phyloP scores from a whole-genome alignment of 2,113 vertebrate species.

The Piprites chloris region DNA sequence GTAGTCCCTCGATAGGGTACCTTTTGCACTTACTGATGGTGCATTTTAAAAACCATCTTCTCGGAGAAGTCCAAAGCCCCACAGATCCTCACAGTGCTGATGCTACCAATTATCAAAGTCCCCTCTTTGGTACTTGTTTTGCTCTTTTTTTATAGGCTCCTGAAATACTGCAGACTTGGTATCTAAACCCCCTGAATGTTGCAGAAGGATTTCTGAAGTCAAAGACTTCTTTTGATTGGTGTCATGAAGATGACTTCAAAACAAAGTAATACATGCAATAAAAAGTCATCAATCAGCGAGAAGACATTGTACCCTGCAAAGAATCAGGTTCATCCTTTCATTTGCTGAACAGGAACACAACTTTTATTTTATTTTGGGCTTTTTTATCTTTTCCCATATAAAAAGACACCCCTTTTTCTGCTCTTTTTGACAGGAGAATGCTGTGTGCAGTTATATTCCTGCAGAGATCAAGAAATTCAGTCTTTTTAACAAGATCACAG shows the following conservation, averaged over 20 bases:
- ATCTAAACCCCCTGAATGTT: background rate
- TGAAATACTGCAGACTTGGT: background rate
- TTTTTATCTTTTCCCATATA: background rate
- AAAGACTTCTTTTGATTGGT: background rate
- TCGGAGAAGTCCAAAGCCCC: background rate
- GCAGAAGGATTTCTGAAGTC: background rate
- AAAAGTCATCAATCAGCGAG: background rate
- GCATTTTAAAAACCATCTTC: background rate
- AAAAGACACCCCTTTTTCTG: background rate
- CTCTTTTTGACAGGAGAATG: background rate
- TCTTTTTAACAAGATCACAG: background rate
- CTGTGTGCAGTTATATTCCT: background rate
- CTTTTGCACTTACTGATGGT: background rate
- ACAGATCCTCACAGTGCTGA: background rate
- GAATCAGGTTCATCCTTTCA: background rate
- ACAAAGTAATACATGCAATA: background rate
- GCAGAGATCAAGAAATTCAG: background rate
- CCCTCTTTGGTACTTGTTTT: background rate
- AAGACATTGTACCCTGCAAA: background rate
- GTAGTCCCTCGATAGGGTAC: background rate
- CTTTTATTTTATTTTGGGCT: background rate
- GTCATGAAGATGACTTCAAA: background rate
- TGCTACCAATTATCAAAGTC: background rate
- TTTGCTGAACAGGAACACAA: background rate
- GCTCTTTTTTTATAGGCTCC: background rate